Base-by-base conservation (phyloP, 1,140 invertebrate species). In the Cyrtorhinus lividipennis region DNA sequence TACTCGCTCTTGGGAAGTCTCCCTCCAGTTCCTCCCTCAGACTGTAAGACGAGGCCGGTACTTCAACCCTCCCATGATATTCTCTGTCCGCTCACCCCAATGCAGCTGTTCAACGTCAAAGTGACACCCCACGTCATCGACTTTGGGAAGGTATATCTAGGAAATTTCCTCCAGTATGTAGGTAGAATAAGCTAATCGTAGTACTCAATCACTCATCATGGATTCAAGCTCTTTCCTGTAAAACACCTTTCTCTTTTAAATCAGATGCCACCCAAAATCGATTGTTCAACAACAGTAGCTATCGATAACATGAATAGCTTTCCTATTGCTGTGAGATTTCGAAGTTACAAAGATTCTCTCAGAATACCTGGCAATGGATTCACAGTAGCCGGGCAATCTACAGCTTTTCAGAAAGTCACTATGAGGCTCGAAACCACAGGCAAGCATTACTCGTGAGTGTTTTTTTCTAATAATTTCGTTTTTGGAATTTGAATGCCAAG, bases 31-130 rank as follows among this genome's bases (percentile, higher is more conserved):
- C 8, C 5, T 2, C 2, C 25, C 8, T 20, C 24, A 25, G 56
- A 26, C 8, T 26, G 1, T 15, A 44, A 62, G 24, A 48, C n/a
- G 12, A 22, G n/a, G n/a, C 15, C 30, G 2, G 24, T 44, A 2
- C 5, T 12, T n/a, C 2, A 23, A 12, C 1, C 15, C 20, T 12
- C 3, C 22, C 62, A 22, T 46, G 44, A 46, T 44, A 66, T 66
- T 3, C 26, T 72, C 24, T 66, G 70, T 44, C 69, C 71, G 2
- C 62, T 74, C 10, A 67, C 72, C 1, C 72, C 73, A 5, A 65
- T 69, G 10, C 69, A 73, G 64, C 66, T 74, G 30, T 71, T 69
- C 56, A 71, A 69, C 27, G 58, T 73, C 20, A 65, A 67, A n/a
- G 66, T 74, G 58, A 66, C 62, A 25, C 72, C 73, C 2, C 62